phyloP scores from a whole-genome alignment of 64 coral and sea anemone genomes.

The Orbicella faveolata region DNA sequence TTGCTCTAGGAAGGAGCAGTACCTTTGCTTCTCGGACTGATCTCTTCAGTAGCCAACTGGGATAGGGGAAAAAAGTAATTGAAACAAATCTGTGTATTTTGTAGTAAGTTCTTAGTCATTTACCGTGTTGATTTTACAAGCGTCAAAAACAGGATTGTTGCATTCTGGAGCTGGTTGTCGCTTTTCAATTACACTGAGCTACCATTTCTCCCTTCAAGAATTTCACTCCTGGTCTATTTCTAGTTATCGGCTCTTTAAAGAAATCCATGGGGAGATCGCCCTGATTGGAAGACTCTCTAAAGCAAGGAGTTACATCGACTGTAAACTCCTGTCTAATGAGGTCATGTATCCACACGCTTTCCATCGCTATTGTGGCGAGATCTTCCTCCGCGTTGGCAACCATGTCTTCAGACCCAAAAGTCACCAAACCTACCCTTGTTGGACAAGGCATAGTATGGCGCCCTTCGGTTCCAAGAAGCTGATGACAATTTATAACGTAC shows the following conservation, averaged over 20 bases:
- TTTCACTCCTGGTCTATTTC: not conserved
- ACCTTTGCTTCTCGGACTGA: too few species aligned
- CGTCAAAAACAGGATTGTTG: too few species aligned
- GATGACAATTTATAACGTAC: too few species aligned
- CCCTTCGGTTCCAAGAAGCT: too few species aligned
- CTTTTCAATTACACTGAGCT: not conserved
- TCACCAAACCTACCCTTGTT: not conserved
- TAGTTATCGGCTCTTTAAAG: not conserved
- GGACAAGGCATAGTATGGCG: too few species aligned
- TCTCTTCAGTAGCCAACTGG: too few species aligned
- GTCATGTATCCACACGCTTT: constrained; percentile 15
- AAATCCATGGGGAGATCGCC: constrained; percentile 16
- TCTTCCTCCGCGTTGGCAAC: not conserved
- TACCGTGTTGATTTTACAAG: too few species aligned
- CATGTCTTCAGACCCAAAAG: constrained; percentile 27
- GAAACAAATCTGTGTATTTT: too few species aligned
- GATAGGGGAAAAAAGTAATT: too few species aligned
- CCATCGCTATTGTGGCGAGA: not conserved
- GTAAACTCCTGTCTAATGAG: constrained; percentile 15
- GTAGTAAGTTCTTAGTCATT: too few species aligned
- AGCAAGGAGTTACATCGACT: not conserved
- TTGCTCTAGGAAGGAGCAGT: too few species aligned
- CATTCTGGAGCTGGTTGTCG: not conserved
- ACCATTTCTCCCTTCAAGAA: constrained; percentile 29
- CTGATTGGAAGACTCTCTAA: constrained; percentile 18